Base-by-base conservation (phyloP, 2,888 invertebrate species). In the Thymelicus acteon region DNA sequence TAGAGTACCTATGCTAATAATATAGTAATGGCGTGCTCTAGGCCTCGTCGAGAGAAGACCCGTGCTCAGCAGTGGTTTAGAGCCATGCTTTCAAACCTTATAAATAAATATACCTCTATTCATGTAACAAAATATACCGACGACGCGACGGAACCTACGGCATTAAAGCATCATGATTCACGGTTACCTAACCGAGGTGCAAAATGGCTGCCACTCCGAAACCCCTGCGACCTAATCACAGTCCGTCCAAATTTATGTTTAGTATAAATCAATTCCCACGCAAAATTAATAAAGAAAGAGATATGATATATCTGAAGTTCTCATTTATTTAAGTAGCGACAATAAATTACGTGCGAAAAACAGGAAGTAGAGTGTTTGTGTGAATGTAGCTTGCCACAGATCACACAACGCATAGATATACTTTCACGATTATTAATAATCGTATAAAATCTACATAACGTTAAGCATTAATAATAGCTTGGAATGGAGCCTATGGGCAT, bases 181-280 rank as follows among this genome's bases (percentile, higher is more conserved):
- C 8, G 15, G 7, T 19, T 52, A 52, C 15, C 15, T 7, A 52
- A 52, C 19, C 7, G 19, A 52, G 19, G 24, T 54, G 31, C 4
- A 54, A 54, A 54, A 54, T 24, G 54, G 54, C 12, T 54, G 24
- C 54, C 54, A 54, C 15, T 12, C 19, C 39, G 13, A 54, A 49
- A 12, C 57, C 66, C 52, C 63, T 19, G 40, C 24, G 44, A 65
- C 48, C 40, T 47, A 48, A 70, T 54, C 60, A 52, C 44, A 12
- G 31, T 37, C 31, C 52, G 24, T 40, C 67, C 40, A 49, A 60
- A 49, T 54, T 24, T 54, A 54, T 37, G 62, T 63, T 67, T 60
- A 54, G 5, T 5, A 67, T 70, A 70, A 70, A 70, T 70, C 70
- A 64, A 64, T 64, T 70, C 70, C 64, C 70, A 72, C 65, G 65